A percentile compares a stretch with the other conserved stretches of the same genome.
These are phyloP conservation scores for Meandrusa payeni DNA, from an alignment of 2,888 invertebrate species.

Conservation along the genomic window DNA sequence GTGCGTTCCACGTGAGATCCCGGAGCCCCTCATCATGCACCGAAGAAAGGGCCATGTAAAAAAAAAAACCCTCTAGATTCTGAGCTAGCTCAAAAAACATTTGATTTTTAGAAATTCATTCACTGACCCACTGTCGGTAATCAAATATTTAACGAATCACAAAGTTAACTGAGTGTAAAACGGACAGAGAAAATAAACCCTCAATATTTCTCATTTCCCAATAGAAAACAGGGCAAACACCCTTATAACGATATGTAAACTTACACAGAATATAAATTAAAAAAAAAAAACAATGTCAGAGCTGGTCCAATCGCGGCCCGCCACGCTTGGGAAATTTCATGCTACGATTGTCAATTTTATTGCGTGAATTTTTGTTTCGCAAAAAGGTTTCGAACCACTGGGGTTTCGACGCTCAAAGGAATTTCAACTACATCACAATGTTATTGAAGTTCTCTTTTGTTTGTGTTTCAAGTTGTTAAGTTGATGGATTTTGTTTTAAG, in stretches of 20 bases:
- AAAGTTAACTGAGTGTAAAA: neutral
- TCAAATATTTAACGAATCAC: neutral
- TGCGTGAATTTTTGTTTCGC: slow-evolving; percentile 1
- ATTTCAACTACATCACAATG: neutral
- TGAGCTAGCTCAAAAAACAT: too few relatives aligned
- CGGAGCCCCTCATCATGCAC: too few relatives aligned
- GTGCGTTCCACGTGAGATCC: too few relatives aligned
- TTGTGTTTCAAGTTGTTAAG: too few relatives aligned
- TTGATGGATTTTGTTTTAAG: too few relatives aligned
- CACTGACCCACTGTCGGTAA: too few relatives aligned
- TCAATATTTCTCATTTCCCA: slow-evolving; percentile 1
- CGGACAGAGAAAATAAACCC: neutral
- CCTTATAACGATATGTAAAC: slow-evolving; percentile 17
- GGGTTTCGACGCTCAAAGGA: neutral
- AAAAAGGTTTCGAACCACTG: slow-evolving; percentile 14
- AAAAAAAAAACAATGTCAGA: neutral
- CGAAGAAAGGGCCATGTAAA: too few relatives aligned
- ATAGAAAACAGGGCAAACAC: neutral
- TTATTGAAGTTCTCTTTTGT: too few relatives aligned
- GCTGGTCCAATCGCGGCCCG: slow-evolving; percentile 6
- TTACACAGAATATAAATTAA: neutral
- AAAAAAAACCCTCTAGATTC: too few relatives aligned
- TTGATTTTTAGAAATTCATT: too few relatives aligned
- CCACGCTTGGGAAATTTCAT: slow-evolving; percentile 28
- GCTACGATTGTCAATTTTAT: slow-evolving; percentile 24